Percentiles rank a stretch among this genome's conserved stretches.
These are phyloP conservation scores for Pseudochirops corinnae DNA, from an alignment of 2,797 vertebrate species.

Conservation along the genomic window DNA sequence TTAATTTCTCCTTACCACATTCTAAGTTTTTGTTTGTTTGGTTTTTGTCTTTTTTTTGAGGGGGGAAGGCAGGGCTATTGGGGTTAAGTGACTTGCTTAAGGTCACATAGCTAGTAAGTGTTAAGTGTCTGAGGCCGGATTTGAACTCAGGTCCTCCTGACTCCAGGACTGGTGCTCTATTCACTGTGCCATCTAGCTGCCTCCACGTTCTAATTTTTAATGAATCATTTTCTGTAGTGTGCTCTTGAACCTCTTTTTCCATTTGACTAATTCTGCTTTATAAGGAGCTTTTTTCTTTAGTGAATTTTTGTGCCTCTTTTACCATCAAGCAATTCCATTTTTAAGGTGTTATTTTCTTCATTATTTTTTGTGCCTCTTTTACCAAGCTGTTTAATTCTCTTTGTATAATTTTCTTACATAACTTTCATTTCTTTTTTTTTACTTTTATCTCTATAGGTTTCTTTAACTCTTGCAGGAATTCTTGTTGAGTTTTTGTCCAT, in stretches of 20 bases:
- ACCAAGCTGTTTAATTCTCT: background rate
- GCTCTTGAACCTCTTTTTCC: background rate
- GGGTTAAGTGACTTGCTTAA: too few species aligned
- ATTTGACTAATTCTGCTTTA: background rate
- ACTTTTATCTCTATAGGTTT: background rate
- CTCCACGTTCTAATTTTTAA: background rate
- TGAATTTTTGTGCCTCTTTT: background rate
- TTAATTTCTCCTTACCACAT: background rate
- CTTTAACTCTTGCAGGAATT: background rate
- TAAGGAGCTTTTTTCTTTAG: background rate
- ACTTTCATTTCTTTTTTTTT: background rate
- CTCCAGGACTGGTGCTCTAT: too few species aligned
- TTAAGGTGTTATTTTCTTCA: background rate
- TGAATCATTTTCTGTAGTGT: background rate
- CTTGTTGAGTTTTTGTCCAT: background rate
- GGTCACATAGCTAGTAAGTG: too few species aligned
- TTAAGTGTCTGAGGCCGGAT: too few species aligned
- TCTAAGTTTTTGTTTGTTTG: background rate
- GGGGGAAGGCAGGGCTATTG: too few species aligned
- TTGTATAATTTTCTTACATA: background rate
- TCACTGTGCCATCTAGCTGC: too few species aligned
- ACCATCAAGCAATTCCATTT: background rate
- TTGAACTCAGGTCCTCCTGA: too few species aligned
- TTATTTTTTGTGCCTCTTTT: background rate
- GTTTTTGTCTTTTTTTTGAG: too few species aligned